A percentile compares a stretch with the other conserved stretches of the same genome.
Evolutionary conservation across 2,113 vertebrate species (phyloP).

Genomic region (Gavia stellata): DNA sequence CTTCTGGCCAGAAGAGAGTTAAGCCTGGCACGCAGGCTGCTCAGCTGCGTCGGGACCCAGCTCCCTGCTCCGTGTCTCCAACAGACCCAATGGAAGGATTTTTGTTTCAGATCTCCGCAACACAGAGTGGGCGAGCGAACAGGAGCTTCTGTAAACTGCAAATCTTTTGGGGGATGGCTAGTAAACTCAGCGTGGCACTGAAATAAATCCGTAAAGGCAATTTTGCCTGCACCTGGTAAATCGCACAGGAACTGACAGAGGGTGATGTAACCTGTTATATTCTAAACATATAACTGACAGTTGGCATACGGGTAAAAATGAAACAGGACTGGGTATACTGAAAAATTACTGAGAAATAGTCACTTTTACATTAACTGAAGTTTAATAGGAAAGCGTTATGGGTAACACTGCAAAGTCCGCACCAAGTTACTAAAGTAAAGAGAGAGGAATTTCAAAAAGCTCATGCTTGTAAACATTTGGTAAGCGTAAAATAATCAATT

Average conservation of each 20-base stretch:
- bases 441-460: background rate
- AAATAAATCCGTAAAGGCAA: background rate
- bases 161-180: background rate
- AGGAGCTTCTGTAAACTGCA: background rate
- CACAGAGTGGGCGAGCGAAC: background rate
- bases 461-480: background rate
- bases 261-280: fast-evolving
- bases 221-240: background rate
- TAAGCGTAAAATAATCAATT: background rate
- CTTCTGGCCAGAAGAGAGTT: background rate
- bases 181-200: background rate
- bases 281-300: fast-evolving
- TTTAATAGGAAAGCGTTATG: background rate
- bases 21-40: background rate
- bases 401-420: background rate
- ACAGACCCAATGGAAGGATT: background rate
- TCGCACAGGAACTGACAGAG: background rate
- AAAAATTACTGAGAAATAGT: background rate
- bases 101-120: background rate
- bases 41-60: background rate
- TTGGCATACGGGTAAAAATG: fast-evolving
- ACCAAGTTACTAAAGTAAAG: background rate
- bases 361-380: background rate
- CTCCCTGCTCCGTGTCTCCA: background rate
- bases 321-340: background rate